Conservation (phyloP, 2,888 invertebrate genomes). For the Laspeyria flexula region DNA sequence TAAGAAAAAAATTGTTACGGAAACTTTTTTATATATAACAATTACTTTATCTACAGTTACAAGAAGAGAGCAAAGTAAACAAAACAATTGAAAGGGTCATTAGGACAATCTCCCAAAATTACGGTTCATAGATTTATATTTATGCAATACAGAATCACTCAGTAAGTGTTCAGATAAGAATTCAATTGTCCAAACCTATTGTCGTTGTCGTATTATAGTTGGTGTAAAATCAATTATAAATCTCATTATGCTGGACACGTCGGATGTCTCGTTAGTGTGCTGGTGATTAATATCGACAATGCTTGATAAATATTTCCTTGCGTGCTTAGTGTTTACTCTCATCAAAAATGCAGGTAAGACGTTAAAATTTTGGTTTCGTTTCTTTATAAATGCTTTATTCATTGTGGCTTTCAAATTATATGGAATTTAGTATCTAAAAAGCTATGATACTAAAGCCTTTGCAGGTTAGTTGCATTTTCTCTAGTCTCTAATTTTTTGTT, state of each 20-base stretch:
- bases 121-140: background rate
- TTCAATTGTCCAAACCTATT: constrained; percentile 14
- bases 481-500: too few relatives aligned
- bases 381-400: too few relatives aligned
- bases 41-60: too few relatives aligned
- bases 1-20: too few relatives aligned
- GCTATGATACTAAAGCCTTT: too few relatives aligned
- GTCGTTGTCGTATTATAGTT: constrained; percentile 7
- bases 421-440: too few relatives aligned
- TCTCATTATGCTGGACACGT: constrained; percentile 26
- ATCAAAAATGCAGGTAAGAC: constrained; percentile 20
- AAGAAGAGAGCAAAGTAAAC: too few relatives aligned
- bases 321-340: constrained; percentile 12
- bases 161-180: constrained; percentile 22
- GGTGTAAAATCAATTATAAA: constrained; percentile 41
- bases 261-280: background rate
- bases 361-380: background rate
- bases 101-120: background rate
- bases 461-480: too few relatives aligned
- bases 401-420: too few relatives aligned
- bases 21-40: too few relatives aligned
- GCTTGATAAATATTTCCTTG: constrained; percentile 16
- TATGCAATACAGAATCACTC: constrained; percentile 1
- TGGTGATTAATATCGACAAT: constrained; percentile 11
- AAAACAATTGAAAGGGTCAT: too few relatives aligned